Evolutionary conservation across 2,888 invertebrate genomes (phyloP), one percentile per base, ranked within the genome.

Genomic region (Erynnis tages): DNA sequence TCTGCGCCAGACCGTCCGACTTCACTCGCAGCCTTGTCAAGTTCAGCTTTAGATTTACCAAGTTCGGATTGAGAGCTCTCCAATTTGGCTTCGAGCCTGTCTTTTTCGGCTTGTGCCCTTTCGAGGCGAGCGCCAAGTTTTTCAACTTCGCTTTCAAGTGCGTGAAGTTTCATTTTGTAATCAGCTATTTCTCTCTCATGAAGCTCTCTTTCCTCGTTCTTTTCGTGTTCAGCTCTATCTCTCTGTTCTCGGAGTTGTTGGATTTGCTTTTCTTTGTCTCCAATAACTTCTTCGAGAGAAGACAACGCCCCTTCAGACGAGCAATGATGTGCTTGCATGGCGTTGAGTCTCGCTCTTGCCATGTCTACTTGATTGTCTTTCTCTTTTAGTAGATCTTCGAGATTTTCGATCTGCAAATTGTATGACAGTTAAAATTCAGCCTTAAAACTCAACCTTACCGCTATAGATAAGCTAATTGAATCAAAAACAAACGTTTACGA

Each of bases 331-430:
- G 97, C 97, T 90, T 97, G 97, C 94, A 98, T 96, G 54, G 97
- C 96, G 40, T 96, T 95, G 43, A 96, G 82, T 63, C 97, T 92
- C 23, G 97, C 97, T 61, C 97, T 91, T 1, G 97, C 96, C 95
- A 97, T 96, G 69, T 98, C 97, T 49, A 99, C 96, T 91, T 98
- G 98, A 83, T 97, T 97, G 78, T 99, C 99, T 88, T 98, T 99
- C 79, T 99, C 99, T 85, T 97, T 97, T 45, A 99, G 91, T 47
- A 98, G 91, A 74, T 98, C 98, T 90, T 99, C 99, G 60, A 99
- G 90, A 79, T 98, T 98, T 89, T 99, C 99, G 74, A 99, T 96
- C 97, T 99, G 81, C 66, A 88, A 87, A 59, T 25, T 52, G 37
- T 50, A 49, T 17, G 29, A 6, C 17, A 8, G 0, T 43, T 10